Conservation (phyloP, 1,140 invertebrate species). For the Uloborus diversus region DNA sequence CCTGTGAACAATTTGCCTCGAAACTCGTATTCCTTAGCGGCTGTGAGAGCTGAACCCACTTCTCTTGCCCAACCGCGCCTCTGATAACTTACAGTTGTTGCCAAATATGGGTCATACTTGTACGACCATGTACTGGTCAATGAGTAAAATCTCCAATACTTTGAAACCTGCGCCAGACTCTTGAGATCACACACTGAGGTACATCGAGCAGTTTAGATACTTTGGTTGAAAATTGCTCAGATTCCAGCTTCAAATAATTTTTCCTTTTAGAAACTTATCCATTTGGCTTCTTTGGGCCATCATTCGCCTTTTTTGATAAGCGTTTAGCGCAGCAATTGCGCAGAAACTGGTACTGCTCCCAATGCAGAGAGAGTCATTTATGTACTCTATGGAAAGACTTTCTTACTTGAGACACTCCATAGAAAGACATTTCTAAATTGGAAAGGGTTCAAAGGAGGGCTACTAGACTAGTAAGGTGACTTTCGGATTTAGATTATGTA, state of each 20-base stretch:
- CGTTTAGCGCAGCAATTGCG: neutral
- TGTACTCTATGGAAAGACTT: too few species aligned
- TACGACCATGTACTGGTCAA: neutral
- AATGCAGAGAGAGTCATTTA: neutral
- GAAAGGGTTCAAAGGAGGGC: too few species aligned
- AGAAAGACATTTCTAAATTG: too few species aligned
- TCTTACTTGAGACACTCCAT: too few species aligned
- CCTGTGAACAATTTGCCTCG: neutral
- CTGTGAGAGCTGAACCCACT: neutral
- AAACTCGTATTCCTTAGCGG: neutral
- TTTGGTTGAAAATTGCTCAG: neutral
- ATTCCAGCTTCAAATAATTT: neutral
- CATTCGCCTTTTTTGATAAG: neutral
- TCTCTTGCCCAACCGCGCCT: neutral
- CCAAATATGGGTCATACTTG: neutral
- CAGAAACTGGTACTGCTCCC: neutral
- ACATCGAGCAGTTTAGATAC: neutral
- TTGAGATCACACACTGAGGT: neutral
- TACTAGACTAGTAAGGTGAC: too few species aligned
- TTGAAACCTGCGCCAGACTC: neutral
- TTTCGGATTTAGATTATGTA: too few species aligned
- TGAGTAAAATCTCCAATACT: neutral
- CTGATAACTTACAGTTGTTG: neutral
- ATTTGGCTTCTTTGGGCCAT: neutral
- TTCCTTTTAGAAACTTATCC: neutral